Evolutionary conservation across 2,888 invertebrate genomes (phyloP).

Genomic region (Lepidocyrtinus sp.): DNA sequence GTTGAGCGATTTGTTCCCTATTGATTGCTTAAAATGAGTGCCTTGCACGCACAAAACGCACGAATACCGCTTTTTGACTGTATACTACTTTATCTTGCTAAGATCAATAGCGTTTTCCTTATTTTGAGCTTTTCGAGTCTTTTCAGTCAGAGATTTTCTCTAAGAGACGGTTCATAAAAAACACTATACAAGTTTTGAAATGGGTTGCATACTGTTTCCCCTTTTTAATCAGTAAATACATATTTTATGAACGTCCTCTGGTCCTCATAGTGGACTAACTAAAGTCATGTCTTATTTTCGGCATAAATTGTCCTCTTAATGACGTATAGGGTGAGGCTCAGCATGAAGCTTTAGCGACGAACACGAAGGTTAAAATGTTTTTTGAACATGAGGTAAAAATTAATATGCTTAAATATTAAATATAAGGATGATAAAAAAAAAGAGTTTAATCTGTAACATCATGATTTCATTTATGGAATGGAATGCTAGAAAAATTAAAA

Average conservation of each 20-base stretch:
- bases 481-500: neutral
- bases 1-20: neutral
- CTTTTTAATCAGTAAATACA: no score
- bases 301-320: conserved; percentile 45
- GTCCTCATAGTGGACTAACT: no score
- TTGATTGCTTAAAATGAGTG: neutral
- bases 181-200: neutral
- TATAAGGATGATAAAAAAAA: no score
- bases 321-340: conserved; percentile 51
- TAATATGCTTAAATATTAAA: no score
- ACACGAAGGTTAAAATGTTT: conserved; percentile 22
- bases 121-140: neutral
- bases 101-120: neutral
- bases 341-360: conserved; percentile 26
- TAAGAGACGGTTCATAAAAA: conserved; percentile 25
- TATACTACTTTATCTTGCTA: neutral
- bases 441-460: neutral
- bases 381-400: neutral
- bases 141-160: conserved; percentile 12
- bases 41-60: no score
- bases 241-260: no score
- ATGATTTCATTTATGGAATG: neutral
- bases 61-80: no score
- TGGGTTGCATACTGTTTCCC: no score
- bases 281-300: conserved; percentile 51